phyloP scores from a whole-genome alignment of 2,113 vertebrate species.

The Anguilla japonica region DNA sequence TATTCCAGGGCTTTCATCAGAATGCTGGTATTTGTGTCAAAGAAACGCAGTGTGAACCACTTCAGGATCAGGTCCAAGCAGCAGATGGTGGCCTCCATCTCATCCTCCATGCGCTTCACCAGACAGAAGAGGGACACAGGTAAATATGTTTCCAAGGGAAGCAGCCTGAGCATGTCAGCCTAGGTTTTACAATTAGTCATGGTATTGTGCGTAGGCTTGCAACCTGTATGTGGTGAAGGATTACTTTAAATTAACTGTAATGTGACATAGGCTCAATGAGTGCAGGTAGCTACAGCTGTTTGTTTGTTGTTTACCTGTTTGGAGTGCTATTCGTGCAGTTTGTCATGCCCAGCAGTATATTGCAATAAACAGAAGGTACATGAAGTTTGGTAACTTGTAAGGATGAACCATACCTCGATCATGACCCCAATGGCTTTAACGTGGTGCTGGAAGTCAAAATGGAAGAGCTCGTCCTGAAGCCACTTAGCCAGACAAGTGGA shows the following conservation, averaged over 20 bases:
- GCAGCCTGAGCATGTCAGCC: background rate
- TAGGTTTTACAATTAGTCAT: background rate
- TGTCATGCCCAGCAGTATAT: background rate
- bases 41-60: slow-evolving; percentile 95
- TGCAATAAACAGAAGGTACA: background rate
- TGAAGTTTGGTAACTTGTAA: background rate
- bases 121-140: background rate
- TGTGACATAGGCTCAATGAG: too few species aligned
- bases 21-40: slow-evolving; percentile 97
- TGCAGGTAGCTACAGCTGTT: background rate
- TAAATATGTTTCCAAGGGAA: background rate
- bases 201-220: background rate
- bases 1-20: slow-evolving; percentile 96
- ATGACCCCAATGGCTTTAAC: slow-evolving; percentile 90
- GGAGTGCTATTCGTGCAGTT: background rate
- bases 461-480: slow-evolving; percentile 95
- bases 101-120: slow-evolving; percentile 85
- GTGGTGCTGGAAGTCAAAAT: slow-evolving; percentile 94
- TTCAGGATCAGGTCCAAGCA: slow-evolving; percentile 94
- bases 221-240: background rate
- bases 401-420: slow-evolving; percentile 80
- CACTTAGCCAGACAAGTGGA: slow-evolving; percentile 87
- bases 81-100: slow-evolving; percentile 88
- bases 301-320: background rate
- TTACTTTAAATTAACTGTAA: background rate